Percentiles rank a stretch among this genome's conserved stretches.
These are phyloP conservation scores for Pluvianellus socialis DNA, from an alignment of 2,113 vertebrate species.

Conservation along the genomic window DNA sequence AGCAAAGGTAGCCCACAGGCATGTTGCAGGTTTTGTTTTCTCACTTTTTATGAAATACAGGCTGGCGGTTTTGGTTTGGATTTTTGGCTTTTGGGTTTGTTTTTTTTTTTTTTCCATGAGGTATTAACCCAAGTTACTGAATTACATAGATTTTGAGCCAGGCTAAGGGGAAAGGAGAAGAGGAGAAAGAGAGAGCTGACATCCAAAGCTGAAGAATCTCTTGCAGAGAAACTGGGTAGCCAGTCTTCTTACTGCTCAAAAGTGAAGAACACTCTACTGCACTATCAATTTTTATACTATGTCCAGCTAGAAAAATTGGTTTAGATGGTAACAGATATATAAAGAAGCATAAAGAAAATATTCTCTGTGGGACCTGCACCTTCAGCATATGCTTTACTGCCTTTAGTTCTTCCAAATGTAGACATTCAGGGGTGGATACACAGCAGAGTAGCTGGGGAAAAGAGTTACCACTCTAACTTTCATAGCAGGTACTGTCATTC, in stretches of 20 bases:
- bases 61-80: neutral
- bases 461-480: neutral
- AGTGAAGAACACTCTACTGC: neutral
- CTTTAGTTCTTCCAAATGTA: neutral
- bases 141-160: neutral
- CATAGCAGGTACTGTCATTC: neutral
- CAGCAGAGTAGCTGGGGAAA: neutral
- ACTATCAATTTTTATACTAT: neutral
- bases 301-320: neutral
- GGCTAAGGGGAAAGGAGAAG: neutral
- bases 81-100: neutral
- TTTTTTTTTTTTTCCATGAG: neutral
- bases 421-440: neutral
- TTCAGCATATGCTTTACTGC: neutral
- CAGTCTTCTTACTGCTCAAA: neutral
- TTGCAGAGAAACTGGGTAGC: neutral
- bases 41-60: neutral
- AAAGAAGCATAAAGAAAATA: neutral
- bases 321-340: neutral
- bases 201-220: neutral
- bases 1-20: neutral
- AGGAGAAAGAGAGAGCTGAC: neutral
- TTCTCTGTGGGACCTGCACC: neutral
- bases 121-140: neutral
- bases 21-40: neutral